phyloP scores from a whole-genome alignment of 2,888 invertebrate genomes.

The Stramonita haemastoma region DNA sequence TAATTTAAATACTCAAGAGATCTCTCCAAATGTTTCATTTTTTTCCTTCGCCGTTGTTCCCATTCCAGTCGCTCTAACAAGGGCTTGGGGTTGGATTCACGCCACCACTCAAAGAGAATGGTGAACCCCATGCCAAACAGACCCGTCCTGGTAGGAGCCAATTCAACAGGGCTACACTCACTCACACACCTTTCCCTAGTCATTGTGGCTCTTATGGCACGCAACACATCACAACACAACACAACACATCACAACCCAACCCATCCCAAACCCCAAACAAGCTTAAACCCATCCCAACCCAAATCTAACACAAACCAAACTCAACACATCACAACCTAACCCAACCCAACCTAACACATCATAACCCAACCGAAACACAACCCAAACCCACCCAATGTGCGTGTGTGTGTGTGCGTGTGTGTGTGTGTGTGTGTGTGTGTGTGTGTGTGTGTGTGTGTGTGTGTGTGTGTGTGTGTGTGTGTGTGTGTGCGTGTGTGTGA shows the following conservation, averaged over 20 bases:
- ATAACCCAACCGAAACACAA: too few species aligned
- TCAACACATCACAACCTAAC: background rate
- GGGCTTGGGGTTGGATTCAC: background rate
- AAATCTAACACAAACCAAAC: too few species aligned
- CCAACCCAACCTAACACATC: too few species aligned
- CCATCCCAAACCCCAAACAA: too few species aligned
- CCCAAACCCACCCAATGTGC: too few species aligned
- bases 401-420: too few species aligned
- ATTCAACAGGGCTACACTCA: too few species aligned
- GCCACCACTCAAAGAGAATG: background rate
- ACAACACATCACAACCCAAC: background rate
- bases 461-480: too few species aligned
- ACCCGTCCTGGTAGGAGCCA: background rate
- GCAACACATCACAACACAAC: background rate
- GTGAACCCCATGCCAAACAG: conserved; percentile 12
- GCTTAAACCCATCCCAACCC: too few species aligned
- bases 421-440: too few species aligned
- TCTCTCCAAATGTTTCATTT: background rate
- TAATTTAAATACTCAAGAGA: background rate
- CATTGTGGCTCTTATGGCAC: background rate
- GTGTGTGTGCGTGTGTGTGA: background rate
- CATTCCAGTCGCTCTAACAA: background rate
- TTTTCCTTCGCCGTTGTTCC: background rate
- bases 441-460: background rate
- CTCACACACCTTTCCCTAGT: too few species aligned